These are phyloP conservation scores for Microctenopoma steveboyesi DNA, from an alignment of 2,797 vertebrate genomes.

Conservation along the genomic window DNA sequence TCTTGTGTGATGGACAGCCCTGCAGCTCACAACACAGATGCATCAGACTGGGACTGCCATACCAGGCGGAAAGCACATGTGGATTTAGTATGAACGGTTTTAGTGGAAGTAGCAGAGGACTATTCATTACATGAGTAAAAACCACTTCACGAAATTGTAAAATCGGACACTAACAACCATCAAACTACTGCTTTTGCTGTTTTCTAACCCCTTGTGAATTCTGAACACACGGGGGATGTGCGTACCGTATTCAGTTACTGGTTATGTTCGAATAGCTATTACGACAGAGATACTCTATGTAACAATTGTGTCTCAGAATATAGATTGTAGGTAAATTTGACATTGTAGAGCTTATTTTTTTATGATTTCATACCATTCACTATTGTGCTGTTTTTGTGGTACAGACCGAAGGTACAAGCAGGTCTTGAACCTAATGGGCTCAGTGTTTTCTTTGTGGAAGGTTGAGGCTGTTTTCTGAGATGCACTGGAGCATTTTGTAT, in stretches of 20 bases:
- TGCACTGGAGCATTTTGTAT: constrained; percentile 67
- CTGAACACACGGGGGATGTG: constrained; percentile 74
- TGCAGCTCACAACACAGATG: constrained; percentile 57
- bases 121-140: constrained; percentile 51
- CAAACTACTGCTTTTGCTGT: constrained; percentile 75
- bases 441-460: constrained; percentile 78
- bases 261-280: constrained; percentile 68
- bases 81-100: constrained; percentile 85
- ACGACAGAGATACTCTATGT: constrained; percentile 45
- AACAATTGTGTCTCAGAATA: constrained; percentile 54
- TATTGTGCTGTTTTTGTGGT: constrained; percentile 73
- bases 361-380: constrained; percentile 70
- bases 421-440: constrained; percentile 78
- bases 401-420: constrained; percentile 76
- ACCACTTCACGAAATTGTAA: constrained; percentile 62
- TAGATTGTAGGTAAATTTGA: constrained; percentile 65
- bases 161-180: constrained; percentile 56
- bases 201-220: constrained; percentile 65
- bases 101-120: constrained; percentile 56
- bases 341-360: constrained; percentile 76
- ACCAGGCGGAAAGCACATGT: constrained; percentile 83
- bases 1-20: constrained; percentile 79
- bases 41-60: constrained; percentile 73
- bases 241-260: constrained; percentile 81
- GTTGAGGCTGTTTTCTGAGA: constrained; percentile 66